Evolutionary conservation across 2,797 vertebrate species (phyloP).

Genomic region (Diplodus puntazzo): DNA sequence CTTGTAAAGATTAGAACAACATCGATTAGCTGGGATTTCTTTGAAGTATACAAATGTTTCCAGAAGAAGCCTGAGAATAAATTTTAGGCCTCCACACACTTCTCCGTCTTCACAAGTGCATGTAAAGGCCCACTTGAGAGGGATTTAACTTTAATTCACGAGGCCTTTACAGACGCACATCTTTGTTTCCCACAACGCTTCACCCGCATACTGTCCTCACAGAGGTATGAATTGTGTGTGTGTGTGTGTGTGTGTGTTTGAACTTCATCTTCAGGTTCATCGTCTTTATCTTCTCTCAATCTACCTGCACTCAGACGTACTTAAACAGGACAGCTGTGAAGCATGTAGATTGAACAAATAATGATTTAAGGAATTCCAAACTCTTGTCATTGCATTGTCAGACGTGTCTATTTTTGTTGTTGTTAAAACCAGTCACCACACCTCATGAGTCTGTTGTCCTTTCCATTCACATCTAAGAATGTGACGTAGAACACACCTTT

Average conservation of each 20-base stretch:
- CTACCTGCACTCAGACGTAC: background rate
- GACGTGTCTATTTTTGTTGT: background rate
- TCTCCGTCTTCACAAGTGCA: background rate
- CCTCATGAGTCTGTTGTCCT: background rate
- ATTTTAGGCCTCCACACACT: constrained; percentile 27
- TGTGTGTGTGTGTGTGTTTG: constrained; percentile 4
- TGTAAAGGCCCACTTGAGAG: constrained; percentile 7
- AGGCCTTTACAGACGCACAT: constrained; percentile 24
- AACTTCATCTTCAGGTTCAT: constrained; percentile 40
- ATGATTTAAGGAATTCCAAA: background rate
- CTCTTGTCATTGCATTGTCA: background rate
- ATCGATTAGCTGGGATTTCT: constrained; percentile 52
- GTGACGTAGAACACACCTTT: background rate
- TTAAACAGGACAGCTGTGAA: background rate
- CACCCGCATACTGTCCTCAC: constrained; percentile 18
- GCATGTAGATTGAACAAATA: constrained; percentile 2
- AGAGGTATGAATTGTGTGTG: constrained; percentile 33
- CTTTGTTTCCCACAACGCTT: constrained; percentile 16
- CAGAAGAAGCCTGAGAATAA: constrained; percentile 43
- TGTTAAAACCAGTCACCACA: constrained; percentile 20
- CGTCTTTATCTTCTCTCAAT: constrained; percentile 28
- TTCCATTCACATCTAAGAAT: background rate
- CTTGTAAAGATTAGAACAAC: constrained; percentile 46
- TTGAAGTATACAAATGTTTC: constrained; percentile 59
- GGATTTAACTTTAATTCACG: constrained; percentile 29